These are phyloP conservation scores for Ophioninae sp. DNA, from an alignment of 2,888 invertebrate genomes.

Conservation along the genomic window DNA sequence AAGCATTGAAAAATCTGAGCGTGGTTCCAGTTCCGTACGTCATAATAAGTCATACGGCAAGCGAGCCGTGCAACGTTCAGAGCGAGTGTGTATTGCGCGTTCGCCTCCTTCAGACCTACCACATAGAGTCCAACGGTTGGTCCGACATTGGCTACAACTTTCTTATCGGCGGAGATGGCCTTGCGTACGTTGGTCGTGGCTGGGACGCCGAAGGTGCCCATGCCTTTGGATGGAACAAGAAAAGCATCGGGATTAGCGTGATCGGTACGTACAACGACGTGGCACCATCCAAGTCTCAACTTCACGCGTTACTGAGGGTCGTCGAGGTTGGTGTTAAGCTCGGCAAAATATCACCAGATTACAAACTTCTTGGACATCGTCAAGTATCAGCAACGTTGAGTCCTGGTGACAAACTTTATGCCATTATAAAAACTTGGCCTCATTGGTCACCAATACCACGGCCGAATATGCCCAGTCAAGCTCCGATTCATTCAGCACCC, in stretches of 20 bases:
- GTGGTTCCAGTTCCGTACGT: slow-evolving; percentile 74
- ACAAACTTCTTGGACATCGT: slow-evolving; percentile 86
- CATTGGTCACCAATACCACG: slow-evolving; percentile 82
- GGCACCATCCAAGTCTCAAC: slow-evolving; percentile 71
- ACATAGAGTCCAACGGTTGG: slow-evolving; percentile 86
- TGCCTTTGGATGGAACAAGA: slow-evolving; percentile 85
- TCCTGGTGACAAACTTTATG: slow-evolving; percentile 86
- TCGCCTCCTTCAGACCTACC: slow-evolving; percentile 77
- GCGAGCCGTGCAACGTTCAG: slow-evolving; percentile 75
- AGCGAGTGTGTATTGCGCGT: slow-evolving; percentile 71
- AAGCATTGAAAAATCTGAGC: slow-evolving; percentile 63
- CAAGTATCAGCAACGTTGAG: slow-evolving; percentile 86
- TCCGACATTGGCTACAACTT: slow-evolving; percentile 90
- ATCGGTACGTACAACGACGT: slow-evolving; percentile 87
- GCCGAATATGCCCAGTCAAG: background rate
- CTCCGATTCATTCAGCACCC: background rate
- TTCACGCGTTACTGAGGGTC: slow-evolving; percentile 85
- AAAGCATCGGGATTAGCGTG: slow-evolving; percentile 87
- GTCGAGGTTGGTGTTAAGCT: slow-evolving; percentile 84
- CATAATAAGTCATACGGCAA: slow-evolving; percentile 76
- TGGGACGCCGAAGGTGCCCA: slow-evolving; percentile 90
- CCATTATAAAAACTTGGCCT: slow-evolving; percentile 86
- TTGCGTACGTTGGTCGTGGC: slow-evolving; percentile 88
- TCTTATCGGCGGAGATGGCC: slow-evolving; percentile 90
- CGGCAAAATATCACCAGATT: slow-evolving; percentile 85